Percentiles rank a stretch among this genome's conserved stretches.
phyloP scores from a whole-genome alignment of 2,888 invertebrate species.

The Tenthredo mesomela region DNA sequence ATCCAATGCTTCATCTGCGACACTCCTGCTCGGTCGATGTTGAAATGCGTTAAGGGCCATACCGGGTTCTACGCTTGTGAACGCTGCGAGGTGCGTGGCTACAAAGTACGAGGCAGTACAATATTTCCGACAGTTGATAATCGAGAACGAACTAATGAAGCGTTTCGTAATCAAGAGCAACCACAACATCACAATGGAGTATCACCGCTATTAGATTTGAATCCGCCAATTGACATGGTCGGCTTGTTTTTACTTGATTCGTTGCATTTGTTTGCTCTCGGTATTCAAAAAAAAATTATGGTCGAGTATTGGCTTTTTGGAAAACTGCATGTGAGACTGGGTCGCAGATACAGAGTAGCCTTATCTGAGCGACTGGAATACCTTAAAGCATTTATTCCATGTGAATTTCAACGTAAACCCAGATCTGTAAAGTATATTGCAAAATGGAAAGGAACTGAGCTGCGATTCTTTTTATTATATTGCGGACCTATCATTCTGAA shows the following conservation, averaged over 20 bases:
- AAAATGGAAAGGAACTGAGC: constrained; percentile 51
- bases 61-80: no score
- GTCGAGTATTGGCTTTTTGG: constrained; percentile 15
- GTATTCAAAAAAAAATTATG: constrained; percentile 47
- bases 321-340: background rate
- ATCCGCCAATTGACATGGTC: constrained; percentile 29
- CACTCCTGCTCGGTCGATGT: no score
- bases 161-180: background rate
- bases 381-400: background rate
- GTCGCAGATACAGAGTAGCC: background rate
- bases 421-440: constrained; percentile 19
- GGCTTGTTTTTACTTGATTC: background rate
- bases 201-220: background rate
- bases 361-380: background rate
- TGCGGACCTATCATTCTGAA: constrained; percentile 10
- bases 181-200: constrained; percentile 27
- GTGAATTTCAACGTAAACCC: constrained; percentile 53
- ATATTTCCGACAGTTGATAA: constrained; percentile 10
- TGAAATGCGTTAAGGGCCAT: no score
- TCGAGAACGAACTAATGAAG: background rate
- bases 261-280: constrained; percentile 11
- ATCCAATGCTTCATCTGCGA: no score
- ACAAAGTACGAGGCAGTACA: no score
- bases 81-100: no score
- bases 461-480: background rate